A percentile compares a stretch with the other conserved stretches of the same genome.
phyloP scores from a whole-genome alignment of 2,888 invertebrate genomes.

The Lumbricus terrestris region DNA sequence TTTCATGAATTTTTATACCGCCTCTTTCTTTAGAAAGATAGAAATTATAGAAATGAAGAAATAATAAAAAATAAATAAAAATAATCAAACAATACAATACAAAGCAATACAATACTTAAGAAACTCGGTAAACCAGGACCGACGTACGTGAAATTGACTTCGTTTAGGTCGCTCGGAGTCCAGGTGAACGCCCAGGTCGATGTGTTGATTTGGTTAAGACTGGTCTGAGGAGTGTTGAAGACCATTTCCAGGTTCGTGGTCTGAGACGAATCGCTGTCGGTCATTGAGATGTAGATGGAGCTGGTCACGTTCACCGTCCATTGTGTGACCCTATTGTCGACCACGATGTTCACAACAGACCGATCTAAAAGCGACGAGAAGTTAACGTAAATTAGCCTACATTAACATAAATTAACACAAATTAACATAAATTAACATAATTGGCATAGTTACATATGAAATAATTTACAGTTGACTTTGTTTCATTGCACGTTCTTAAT shows the following conservation, averaged over 20 bases:
- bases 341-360: background rate
- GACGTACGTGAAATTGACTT: conserved; percentile 10
- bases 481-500: too few species aligned
- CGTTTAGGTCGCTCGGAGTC: background rate
- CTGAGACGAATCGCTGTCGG: background rate
- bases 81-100: too few species aligned
- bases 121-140: background rate
- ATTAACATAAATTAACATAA: too few species aligned
- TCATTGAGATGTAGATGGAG: conserved; percentile 5
- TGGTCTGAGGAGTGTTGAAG: background rate
- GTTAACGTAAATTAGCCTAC: too few species aligned
- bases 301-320: background rate
- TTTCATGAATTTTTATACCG: too few species aligned
- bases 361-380: background rate
- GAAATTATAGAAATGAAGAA: too few species aligned
- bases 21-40: too few species aligned
- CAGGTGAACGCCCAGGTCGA: background rate
- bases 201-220: background rate
- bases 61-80: too few species aligned
- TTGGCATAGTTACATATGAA: too few species aligned
- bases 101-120: background rate
- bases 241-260: background rate
- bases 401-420: too few species aligned
- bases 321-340: background rate
- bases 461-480: too few species aligned